Conservation (phyloP, 1,140 invertebrate genomes). For the Vanessa tameamea region DNA sequence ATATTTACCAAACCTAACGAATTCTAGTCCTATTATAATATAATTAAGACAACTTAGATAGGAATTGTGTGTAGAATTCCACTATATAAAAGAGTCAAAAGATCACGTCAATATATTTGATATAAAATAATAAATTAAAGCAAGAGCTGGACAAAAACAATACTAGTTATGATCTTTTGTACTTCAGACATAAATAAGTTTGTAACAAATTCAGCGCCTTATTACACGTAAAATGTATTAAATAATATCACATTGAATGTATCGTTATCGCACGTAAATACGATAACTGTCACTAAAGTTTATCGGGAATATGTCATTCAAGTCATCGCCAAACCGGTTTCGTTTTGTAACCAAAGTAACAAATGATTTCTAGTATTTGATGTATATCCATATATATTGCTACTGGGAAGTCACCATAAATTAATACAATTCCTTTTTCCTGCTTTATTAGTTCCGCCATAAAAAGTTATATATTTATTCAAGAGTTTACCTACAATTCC, state of each 20-base stretch:
- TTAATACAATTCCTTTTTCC: conserved; percentile 1
- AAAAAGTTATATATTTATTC: neutral
- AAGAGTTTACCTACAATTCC: no score
- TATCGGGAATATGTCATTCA: neutral
- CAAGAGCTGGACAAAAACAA: no score
- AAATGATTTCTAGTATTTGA: neutral
- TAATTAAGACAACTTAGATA: no score
- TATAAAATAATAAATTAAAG: no score
- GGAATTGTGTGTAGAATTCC: no score
- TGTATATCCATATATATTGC: neutral
- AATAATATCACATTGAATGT: neutral
- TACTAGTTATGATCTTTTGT: no score
- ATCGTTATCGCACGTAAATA: neutral
- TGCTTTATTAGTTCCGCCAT: neutral
- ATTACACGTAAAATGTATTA: neutral
- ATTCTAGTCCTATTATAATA: no score
- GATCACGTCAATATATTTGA: no score
- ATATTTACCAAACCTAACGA: no score
- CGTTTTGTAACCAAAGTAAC: neutral
- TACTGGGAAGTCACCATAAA: neutral
- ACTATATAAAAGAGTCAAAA: no score
- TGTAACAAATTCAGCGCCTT: no score
- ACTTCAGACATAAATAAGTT: no score
- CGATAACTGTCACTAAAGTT: neutral
- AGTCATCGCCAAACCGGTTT: neutral